Evolutionary conservation across 2,113 vertebrate genomes (phyloP), one percentile per base, ranked within the genome.

Genomic region (Tragelaphus scriptus): DNA sequence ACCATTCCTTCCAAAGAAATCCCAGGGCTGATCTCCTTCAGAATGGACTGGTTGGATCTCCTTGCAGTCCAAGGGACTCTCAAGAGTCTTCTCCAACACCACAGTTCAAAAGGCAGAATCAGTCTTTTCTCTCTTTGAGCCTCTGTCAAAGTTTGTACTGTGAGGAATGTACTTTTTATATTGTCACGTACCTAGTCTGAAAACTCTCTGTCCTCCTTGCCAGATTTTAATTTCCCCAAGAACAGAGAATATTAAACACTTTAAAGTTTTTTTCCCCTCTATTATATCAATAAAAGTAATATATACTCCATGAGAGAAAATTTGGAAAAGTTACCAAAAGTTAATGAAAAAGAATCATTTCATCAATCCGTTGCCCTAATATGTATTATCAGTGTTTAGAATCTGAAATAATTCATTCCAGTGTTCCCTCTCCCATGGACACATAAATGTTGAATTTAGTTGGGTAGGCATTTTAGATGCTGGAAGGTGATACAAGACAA

Each of bases 341-440:
- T 94, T 77, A 84, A 82, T 81, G 17, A 87, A 96, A 94, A 95
- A 90, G 44, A 94, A 91, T 58, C 14, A 95, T 91, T 96, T 88
- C 47, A 63, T 85, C 15, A 16, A 81, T 58, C 44, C 36, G 8
- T 85, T 91, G 44, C 51, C 19, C 53, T 61, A 79, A 87, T n/a
- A 55, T 0, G 25, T 71, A 71, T 40, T 40, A 71, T n/a, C 28
- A 68, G 4, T 63, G 49, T 25, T 55, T 92, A 85, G 80, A 82
- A 61, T 94, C 23, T 92, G 63, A 79, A 95, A 81, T 61, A 55
- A 56, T 85, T 85, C 14, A 55, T 68, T 53, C 12, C 56, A 3
- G 3, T 68, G 26, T 44, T 85, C 92, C 10, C 23, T 26, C 5
- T n/a, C 7, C 47, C n/a, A 55, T 13, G 30, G 16, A 63, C n/a